Base-by-base conservation (phyloP, 1,140 invertebrate genomes). In the Drosophila sturtevanti region DNA sequence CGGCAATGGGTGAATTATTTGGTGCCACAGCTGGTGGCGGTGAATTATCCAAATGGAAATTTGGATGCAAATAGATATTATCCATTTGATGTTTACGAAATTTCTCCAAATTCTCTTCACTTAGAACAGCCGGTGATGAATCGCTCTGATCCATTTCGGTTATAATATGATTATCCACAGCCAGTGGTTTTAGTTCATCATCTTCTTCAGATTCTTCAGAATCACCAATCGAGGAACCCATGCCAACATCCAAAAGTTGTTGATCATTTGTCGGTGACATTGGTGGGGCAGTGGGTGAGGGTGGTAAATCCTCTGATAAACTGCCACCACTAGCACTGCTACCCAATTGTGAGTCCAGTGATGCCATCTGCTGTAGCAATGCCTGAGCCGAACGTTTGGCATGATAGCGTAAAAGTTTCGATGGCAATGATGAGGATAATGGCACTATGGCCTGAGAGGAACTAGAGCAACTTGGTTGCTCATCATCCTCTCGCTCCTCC, bases 121-220 rank as follows among this genome's bases (percentile, higher is more conserved):
- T 91, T 0, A 91, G 54, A 10, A 90, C 77, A 4, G 81, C 63
- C 0, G 82, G 79, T 0, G 74, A 75, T 0, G 78, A 58, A 0
- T 89, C 65, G 6, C 4, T 27, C 9, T 69, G 44, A 5, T 81
- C 80, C 37, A 77, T 63, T 4, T 90, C 89, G 14, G 66, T 51
- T 55, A 91, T 79, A 0, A 91, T 89, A 55, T 91, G 91, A 76
- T 92, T 92, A 62, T 92, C 91, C 37, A 91, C 81, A 4, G 91
- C 90, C 52, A 92, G 63, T 2, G 91, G 91, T 48, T 92, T 92
- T 0, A 92, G 70, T 18, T 92, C 91, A 55, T 92, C 91, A 21
- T 91, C 91, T 35, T 90, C 91, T 59, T 92, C 91, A 0, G 91
- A 91, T 21, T 91, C 89, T 24, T 91, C 90, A 0, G 90, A 91